A percentile compares a stretch with the other conserved stretches of the same genome.
phyloP scores from a whole-genome alignment of 2,888 invertebrate species.

The Ametastegia equiseti region DNA sequence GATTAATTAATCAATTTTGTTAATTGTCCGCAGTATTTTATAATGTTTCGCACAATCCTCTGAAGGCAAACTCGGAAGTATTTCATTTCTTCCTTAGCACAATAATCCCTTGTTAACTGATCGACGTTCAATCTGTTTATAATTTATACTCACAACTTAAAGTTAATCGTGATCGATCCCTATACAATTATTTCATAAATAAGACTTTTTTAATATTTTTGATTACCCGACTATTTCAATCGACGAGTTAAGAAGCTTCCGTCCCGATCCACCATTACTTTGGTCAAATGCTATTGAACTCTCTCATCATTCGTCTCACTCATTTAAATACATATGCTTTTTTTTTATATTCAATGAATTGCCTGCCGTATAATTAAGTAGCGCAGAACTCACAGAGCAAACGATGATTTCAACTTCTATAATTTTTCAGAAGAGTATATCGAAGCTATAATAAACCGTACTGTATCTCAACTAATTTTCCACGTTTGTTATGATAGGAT shows the following conservation, averaged over 20 bases:
- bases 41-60: conserved; percentile 31
- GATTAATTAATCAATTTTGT: conserved; percentile 13
- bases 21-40: conserved; percentile 18
- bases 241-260: not conserved
- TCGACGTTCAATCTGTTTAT: not conserved
- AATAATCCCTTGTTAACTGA: not conserved
- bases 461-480: not conserved
- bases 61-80: conserved; percentile 38
- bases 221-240: not conserved
- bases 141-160: conserved; percentile 19
- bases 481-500: not conserved
- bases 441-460: not conserved
- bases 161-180: not conserved
- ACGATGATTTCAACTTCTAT: conserved; percentile 30
- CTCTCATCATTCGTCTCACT: not conserved
- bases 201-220: not conserved
- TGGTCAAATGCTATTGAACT: conserved; percentile 2
- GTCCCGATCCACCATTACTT: not conserved
- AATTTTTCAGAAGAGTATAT: not conserved
- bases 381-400: conserved; percentile 23
- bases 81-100: conserved; percentile 17
- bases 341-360: not conserved
- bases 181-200: not conserved
- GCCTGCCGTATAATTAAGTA: not conserved
- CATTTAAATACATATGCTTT: not conserved